phyloP scores from a whole-genome alignment of 2,888 invertebrate species.

The Keiferia lycopersicella region DNA sequence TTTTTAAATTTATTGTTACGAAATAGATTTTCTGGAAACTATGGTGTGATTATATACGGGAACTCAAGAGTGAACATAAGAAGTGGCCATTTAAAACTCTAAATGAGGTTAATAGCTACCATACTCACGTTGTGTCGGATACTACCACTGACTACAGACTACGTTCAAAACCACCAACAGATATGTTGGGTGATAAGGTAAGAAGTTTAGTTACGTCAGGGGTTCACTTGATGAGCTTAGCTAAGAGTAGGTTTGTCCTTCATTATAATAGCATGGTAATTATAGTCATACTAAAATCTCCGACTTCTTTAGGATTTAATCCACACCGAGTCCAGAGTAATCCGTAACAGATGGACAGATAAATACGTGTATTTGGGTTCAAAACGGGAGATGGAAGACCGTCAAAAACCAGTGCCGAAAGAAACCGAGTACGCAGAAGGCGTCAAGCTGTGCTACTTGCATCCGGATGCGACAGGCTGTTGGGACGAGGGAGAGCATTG shows the following conservation, averaged over 20 bases:
- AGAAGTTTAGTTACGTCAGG: background rate
- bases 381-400: constrained; percentile 57
- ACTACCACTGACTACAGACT: background rate
- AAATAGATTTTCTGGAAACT: constrained; percentile 80
- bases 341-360: constrained; percentile 69
- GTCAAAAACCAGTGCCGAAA: constrained; percentile 50
- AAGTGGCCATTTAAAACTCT: constrained; percentile 35
- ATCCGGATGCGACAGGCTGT: constrained; percentile 56
- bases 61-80: constrained; percentile 44
- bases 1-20: background rate
- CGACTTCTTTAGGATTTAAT: background rate
- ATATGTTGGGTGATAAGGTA: background rate
- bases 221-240: background rate
- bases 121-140: background rate
- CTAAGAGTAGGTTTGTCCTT: too few relatives aligned
- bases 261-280: background rate
- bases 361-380: constrained; percentile 81
- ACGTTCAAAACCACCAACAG: background rate
- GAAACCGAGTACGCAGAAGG: constrained; percentile 53
- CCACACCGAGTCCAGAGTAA: background rate
- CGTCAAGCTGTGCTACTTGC: constrained; percentile 56
- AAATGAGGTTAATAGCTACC: background rate
- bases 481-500: constrained; percentile 59
- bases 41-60: constrained; percentile 80
- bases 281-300: background rate